Evolutionary conservation across 2,113 vertebrate genomes (phyloP), one percentile per base, ranked within the genome.

Genomic region (Callipepla squamata): DNA sequence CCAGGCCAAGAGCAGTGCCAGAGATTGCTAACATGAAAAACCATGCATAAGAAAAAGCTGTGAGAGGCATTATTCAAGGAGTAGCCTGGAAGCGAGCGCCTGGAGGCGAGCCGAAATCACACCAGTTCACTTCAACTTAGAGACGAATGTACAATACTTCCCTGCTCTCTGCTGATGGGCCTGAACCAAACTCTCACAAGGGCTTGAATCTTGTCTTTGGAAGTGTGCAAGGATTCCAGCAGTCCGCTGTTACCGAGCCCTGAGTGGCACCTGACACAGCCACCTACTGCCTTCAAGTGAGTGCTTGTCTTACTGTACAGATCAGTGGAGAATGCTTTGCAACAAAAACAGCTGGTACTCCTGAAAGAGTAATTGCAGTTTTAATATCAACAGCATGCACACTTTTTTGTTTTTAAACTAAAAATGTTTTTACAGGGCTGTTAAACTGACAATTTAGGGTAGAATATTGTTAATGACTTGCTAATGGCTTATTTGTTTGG

Each of bases 401-500:
- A 92, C 23, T 53, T 92, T 22, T 81, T 22, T 78, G 89, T 94
- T 95, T 89, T 78, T 87, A 72, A 95, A 82, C 94, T 92, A 88
- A 92, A 89, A 90, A 87, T 93, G 79, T 93, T 93, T 95, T 91
- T 93, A 87, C 77, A 93, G 95, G 95, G 92, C 86, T 92, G 90
- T 85, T 93, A 88, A 97, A 96, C 91, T 96, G 95, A 96, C 85
- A 89, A 20, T 88, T 94, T 96, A 96, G 96, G 92, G 87, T 96
- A 96, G 97, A 92, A 78, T 94, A 67, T 97, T 97, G 94, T 97
- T 95, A 92, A 97, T 97, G 85, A 95, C 68, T 96, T 92, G 95
- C 91, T 91, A 91, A 95, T 94, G 95, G 93, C 78, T 78, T 96
- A 84, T 96, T 92, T 96, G 96, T 96, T 93, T 95, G 95, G 84